phyloP scores from a whole-genome alignment of 2,888 invertebrate species.

The Lymantria monacha region DNA sequence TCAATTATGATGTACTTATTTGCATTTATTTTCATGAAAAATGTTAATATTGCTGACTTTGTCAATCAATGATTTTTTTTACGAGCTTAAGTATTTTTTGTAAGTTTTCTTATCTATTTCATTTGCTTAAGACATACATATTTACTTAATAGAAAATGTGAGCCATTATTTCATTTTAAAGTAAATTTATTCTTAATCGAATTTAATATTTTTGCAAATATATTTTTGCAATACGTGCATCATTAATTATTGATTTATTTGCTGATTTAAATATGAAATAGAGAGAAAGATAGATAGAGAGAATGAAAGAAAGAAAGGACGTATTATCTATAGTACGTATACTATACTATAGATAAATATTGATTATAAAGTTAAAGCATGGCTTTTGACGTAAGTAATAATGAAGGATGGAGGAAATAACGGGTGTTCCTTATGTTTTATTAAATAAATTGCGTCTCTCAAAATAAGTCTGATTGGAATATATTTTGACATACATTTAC shows the following conservation, averaged over 20 bases:
- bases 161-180: too few species aligned
- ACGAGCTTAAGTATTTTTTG: too few species aligned
- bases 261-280: slow-evolving; percentile 5
- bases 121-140: too few species aligned
- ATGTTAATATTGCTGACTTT: too few species aligned
- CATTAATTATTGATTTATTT: slow-evolving; percentile 18
- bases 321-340: too few species aligned
- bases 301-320: too few species aligned
- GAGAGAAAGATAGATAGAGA: too few species aligned
- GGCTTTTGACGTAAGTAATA: slow-evolving; percentile 43
- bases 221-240: neutral
- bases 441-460: neutral
- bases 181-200: too few species aligned
- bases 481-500: slow-evolving; percentile 9
- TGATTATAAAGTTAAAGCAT: slow-evolving; percentile 34
- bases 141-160: too few species aligned
- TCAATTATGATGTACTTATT: slow-evolving; percentile 11
- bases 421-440: neutral
- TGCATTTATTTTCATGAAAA: neutral
- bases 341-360: slow-evolving; percentile 1
- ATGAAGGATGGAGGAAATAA: slow-evolving; percentile 5
- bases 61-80: too few species aligned
- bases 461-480: slow-evolving; percentile 12
- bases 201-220: too few species aligned
- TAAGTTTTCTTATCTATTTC: too few species aligned